A percentile compares a stretch with the other conserved stretches of the same genome.
phyloP scores from a whole-genome alignment of 2,888 invertebrate genomes.

The Hirtodrosophila duncani region DNA sequence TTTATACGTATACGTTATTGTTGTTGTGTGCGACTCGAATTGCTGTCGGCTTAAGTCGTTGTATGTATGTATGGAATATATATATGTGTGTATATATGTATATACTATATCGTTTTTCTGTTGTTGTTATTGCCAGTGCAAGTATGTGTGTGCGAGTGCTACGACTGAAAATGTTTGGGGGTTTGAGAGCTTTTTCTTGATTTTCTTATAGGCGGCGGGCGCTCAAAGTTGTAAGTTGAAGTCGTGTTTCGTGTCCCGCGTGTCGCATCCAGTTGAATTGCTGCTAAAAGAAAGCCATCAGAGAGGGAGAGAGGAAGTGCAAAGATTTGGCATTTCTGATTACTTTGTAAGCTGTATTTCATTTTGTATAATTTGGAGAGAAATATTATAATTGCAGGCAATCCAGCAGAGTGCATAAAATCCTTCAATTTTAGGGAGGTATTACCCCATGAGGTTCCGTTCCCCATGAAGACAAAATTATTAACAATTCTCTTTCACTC shows the following conservation, averaged over 20 bases:
- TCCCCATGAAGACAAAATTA: too few species aligned
- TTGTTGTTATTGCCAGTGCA: conserved; percentile 15
- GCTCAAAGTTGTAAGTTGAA: conserved; percentile 58
- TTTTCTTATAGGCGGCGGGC: conserved; percentile 45
- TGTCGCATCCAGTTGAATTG: conserved; percentile 35
- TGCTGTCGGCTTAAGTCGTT: conserved; percentile 70
- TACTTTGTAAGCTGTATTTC: conserved; percentile 24
- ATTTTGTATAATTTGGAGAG: too few species aligned
- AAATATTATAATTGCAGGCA: conserved; percentile 30
- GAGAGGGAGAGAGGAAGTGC: conserved; percentile 32
- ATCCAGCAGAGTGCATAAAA: too few species aligned
- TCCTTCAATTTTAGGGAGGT: too few species aligned
- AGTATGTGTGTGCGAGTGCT: conserved; percentile 25
- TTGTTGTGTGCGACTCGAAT: conserved; percentile 57
- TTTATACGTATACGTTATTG: conserved; percentile 26
- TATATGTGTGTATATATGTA: not conserved
- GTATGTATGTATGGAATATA: conserved; percentile 23
- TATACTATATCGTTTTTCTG: too few species aligned
- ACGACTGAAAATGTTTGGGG: conserved; percentile 31
- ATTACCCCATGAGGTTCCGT: too few species aligned
- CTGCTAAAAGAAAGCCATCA: conserved; percentile 23
- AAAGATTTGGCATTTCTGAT: conserved; percentile 40
- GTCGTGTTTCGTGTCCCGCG: too few species aligned
- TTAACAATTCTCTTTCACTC: too few species aligned
- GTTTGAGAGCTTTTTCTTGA: conserved; percentile 40